Conservation (phyloP, 2,797 vertebrate genomes). For the Xenops minutus region DNA sequence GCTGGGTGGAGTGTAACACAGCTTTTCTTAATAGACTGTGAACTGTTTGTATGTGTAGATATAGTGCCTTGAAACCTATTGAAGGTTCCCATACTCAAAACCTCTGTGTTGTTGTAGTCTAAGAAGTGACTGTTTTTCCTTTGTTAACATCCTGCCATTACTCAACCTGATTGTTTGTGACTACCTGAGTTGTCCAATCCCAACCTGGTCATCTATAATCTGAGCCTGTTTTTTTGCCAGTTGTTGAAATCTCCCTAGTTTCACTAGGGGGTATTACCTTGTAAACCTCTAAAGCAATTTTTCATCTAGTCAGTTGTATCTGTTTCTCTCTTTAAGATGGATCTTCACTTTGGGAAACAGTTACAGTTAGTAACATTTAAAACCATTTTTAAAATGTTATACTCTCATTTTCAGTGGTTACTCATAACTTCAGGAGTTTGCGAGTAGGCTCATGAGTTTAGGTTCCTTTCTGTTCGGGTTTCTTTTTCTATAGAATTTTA, state of each 20-base stretch:
- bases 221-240: background rate
- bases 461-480: background rate
- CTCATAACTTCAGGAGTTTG: background rate
- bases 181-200: background rate
- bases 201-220: background rate
- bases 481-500: background rate
- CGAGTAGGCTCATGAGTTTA: background rate
- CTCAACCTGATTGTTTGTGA: background rate
- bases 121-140: background rate
- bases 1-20: background rate
- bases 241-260: background rate
- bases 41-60: background rate
- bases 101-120: background rate
- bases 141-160: background rate
- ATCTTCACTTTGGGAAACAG: background rate
- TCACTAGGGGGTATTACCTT: background rate
- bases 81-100: background rate
- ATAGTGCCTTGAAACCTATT: background rate
- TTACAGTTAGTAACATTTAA: background rate
- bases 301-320: background rate
- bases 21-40: background rate
- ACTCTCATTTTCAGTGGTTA: background rate
- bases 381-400: background rate
- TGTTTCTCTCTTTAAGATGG: background rate
- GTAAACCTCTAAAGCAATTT: background rate